Evolutionary conservation across 1,140 invertebrate species (phyloP).

Genomic region (Camponotus pennsylvanicus): DNA sequence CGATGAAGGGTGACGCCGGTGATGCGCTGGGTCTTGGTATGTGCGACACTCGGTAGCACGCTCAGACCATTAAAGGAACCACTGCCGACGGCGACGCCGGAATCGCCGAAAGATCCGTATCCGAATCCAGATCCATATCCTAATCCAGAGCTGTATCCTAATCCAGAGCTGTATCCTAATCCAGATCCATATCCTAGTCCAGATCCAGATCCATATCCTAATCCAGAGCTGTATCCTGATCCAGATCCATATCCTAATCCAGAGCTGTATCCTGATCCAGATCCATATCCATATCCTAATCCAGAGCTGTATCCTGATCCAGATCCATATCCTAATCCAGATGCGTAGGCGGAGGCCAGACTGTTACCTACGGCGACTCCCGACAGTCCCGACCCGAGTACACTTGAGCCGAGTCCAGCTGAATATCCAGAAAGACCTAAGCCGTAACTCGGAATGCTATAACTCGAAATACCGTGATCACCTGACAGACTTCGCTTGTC

Average conservation of each 20-base stretch:
- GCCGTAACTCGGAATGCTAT: neutral
- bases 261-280: too few species aligned
- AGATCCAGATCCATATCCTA: too few species aligned
- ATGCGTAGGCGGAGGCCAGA: slow-evolving; percentile 6
- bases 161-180: too few species aligned
- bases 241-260: too few species aligned
- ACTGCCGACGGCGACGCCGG: slow-evolving; percentile 54
- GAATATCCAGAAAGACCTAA: slow-evolving; percentile 6
- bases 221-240: too few species aligned
- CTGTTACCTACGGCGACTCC: neutral
- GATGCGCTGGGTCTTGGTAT: slow-evolving; percentile 42
- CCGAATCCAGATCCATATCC: neutral
- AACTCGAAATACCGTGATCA: neutral
- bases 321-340: slow-evolving; percentile 5
- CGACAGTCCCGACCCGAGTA: slow-evolving; percentile 12
- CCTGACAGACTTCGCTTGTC: slow-evolving; percentile 29
- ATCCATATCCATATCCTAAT: too few species aligned
- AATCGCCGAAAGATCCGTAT: slow-evolving; percentile 25
- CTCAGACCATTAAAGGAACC: neutral
- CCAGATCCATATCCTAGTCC: too few species aligned
- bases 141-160: neutral
- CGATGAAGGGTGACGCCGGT: slow-evolving; percentile 55
- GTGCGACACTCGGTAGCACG: neutral
- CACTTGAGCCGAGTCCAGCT: neutral
- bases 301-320: too few species aligned